Percentiles rank a stretch among this genome's conserved stretches.
Conservation (phyloP, 2,888 invertebrate genomes). For the Leptopilina drosophilae region DNA sequence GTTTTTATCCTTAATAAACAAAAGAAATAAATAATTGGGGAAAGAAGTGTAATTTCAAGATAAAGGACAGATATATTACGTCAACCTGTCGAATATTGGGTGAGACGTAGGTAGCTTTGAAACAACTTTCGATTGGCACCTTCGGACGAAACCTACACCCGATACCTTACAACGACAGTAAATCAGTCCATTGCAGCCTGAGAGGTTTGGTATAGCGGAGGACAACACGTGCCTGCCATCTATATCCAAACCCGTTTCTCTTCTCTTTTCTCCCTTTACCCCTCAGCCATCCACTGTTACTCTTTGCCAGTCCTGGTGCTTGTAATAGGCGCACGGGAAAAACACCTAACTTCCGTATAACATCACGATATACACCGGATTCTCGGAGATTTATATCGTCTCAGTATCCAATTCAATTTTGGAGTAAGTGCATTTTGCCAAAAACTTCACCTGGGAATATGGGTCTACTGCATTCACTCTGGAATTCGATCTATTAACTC, state of each 20-base stretch:
- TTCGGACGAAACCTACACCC: conserved; percentile 63
- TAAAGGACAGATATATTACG: not conserved
- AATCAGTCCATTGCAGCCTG: conserved; percentile 69
- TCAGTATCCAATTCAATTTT: conserved; percentile 67
- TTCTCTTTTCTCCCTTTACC: conserved; percentile 40
- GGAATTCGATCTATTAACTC: conserved; percentile 13
- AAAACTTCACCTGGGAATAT: not conserved
- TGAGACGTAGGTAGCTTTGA: conserved; percentile 66
- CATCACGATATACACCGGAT: conserved; percentile 63
- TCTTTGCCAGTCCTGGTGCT: conserved; percentile 45
- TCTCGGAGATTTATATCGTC: conserved; percentile 64
- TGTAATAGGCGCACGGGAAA: conserved; percentile 55
- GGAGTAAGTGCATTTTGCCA: conserved; percentile 39
- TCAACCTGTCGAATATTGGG: conserved; percentile 44
- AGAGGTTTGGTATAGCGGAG: conserved; percentile 61
- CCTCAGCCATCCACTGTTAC: conserved; percentile 39
- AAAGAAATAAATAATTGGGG: not conserved
- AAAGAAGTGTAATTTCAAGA: not conserved
- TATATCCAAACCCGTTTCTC: conserved; percentile 65
- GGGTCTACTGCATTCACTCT: not conserved
- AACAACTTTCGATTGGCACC: conserved; percentile 71
- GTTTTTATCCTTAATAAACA: no score
- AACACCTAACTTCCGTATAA: conserved; percentile 57
- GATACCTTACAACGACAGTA: conserved; percentile 65
- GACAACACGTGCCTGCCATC: conserved; percentile 73